Base-by-base conservation (phyloP, 1,140 invertebrate genomes). In the Cherax destructor region DNA sequence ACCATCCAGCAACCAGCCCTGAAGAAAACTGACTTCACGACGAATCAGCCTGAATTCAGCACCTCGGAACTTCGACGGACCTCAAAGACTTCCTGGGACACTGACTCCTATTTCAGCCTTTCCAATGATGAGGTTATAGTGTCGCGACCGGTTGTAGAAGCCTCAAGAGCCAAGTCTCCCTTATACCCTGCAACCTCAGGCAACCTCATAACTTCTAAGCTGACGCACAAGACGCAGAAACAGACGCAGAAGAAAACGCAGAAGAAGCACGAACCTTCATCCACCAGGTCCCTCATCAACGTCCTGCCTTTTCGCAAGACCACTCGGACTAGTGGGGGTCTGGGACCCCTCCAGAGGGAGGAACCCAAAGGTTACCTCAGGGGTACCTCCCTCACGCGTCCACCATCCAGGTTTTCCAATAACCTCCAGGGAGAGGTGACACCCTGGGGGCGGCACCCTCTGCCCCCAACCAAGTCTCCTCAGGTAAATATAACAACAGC, bases 61-160 rank as follows among this genome's bases (percentile, higher is more conserved):
- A 11, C 81, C 30, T 56, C 1, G 10, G 56, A 47, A 5, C 21
- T 6, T n/a, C 88, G 30, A 9, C 76, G 59, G n/a, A n/a, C 59
- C 30, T 83, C 74, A 21, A 65, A 30, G 13, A 21, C 30, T 21
- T 30, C 79, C 13, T 79, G 76, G 80, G 83, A 85, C 7, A 24
- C 41, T 24, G 24, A 83, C n/a, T 52, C n/a, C 61, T 47, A 65
- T 11, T 18, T 52, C 24, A 11, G 56, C 6, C 10, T 61, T 10
- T 59, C 81, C 41, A 47, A 79, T 30, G 61, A 91, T 11, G 89
- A 91, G 56, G 52, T 91, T 13, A 91, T 91, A 83, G 30, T 91
- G 74, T 81, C 77, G 74, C 81, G 83, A 30, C 89, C 89, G 13
- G 83, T 91, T 13, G 47, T 59, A 5, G 89, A 91, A n/a, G 89